Evolutionary conservation across 2,113 vertebrate species (phyloP).

Genomic region (Odocoileus virginianus): DNA sequence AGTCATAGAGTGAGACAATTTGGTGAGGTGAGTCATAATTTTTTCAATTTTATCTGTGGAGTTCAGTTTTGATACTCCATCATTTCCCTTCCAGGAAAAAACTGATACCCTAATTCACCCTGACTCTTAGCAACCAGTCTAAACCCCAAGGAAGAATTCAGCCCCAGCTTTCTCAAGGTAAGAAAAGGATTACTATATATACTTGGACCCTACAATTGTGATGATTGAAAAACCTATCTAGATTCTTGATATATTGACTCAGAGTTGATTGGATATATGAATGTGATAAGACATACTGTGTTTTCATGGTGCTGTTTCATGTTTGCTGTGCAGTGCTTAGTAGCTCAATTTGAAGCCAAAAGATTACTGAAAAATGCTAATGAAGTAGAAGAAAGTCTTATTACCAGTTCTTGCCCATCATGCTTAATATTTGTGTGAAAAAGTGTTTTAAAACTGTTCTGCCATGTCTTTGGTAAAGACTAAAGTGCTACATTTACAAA

Average conservation of each 20-base stretch:
- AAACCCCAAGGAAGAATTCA: neutral
- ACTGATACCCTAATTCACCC: neutral
- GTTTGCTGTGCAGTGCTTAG: neutral
- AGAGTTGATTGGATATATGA: neutral
- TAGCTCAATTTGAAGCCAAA: neutral
- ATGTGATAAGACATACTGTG: neutral
- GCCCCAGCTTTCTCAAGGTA: neutral
- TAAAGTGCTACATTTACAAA: neutral
- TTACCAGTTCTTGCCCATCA: neutral
- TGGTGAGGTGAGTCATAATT: neutral
- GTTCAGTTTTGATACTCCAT: neutral
- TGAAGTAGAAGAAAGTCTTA: neutral
- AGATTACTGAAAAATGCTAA: neutral
- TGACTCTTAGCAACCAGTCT: neutral
- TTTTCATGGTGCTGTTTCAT: neutral
- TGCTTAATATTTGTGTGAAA: neutral
- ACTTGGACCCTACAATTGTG: neutral
- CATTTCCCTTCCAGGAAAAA: neutral
- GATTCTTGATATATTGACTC: neutral
- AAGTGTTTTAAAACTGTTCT: neutral
- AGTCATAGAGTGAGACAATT: neutral
- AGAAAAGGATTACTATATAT: neutral
- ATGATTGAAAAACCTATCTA: neutral
- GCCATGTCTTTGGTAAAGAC: neutral
- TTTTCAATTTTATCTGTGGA: neutral